Conservation (phyloP, 2,113 vertebrate genomes). For the Bothrops jararaca region DNA sequence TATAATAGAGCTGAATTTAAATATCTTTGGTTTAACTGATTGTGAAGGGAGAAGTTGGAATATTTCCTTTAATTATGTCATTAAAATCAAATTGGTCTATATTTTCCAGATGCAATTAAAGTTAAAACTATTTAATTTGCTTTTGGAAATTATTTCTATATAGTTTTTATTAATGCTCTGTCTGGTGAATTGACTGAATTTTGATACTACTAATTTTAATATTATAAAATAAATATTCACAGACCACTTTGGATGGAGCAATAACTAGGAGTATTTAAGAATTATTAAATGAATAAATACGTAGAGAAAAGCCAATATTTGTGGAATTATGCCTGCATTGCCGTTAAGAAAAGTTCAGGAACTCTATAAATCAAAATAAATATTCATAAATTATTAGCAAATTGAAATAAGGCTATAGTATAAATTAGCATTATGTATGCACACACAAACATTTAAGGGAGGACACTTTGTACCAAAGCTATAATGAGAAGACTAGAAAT, state of each 20-base stretch:
- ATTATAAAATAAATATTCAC: neutral
- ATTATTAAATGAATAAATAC: neutral
- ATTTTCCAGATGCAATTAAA: neutral
- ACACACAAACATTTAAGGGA: neutral
- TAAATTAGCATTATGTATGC: neutral
- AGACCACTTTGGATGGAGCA: neutral
- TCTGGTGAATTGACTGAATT: neutral
- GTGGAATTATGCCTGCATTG: neutral
- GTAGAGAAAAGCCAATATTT: neutral
- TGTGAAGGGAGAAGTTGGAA: neutral
- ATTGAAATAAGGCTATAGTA: neutral
- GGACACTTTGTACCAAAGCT: neutral
- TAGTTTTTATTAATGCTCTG: neutral
- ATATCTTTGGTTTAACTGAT: neutral
- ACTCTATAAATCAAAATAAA: neutral
- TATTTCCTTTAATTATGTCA: neutral
- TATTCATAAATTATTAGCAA: neutral
- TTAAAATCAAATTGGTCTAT: neutral
- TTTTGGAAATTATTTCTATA: neutral
- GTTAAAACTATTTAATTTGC: neutral
- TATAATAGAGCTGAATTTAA: neutral
- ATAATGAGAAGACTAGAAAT: neutral
- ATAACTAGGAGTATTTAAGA: neutral
- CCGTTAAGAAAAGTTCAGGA: neutral
- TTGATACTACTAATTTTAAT: neutral